A percentile compares a stretch with the other conserved stretches of the same genome.
Conservation (phyloP, 2,888 invertebrate genomes). For the Nasonia oneida region DNA sequence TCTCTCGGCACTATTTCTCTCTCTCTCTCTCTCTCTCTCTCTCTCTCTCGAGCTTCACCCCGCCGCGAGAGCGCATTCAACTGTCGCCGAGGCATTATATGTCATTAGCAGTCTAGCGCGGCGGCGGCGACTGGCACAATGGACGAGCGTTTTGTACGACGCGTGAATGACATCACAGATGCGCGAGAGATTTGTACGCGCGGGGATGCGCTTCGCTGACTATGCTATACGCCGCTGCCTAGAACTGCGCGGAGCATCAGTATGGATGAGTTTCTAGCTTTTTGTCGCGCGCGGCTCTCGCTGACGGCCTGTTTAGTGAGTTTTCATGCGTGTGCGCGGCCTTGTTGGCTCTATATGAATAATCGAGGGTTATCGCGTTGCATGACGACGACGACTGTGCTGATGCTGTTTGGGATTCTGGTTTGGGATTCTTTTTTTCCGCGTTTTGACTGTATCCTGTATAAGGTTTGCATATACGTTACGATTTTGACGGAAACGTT, state of each 20-base stretch:
- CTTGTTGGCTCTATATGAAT: not conserved
- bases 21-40: not conserved
- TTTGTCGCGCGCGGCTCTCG: not conserved
- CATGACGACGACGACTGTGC: not conserved
- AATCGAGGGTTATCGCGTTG: not conserved
- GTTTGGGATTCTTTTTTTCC: not conserved
- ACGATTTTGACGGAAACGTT: not conserved
- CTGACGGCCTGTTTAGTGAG: not conserved
- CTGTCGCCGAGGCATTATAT: slow-evolving; percentile 68
- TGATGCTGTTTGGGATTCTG: not conserved
- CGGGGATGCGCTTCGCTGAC: not conserved
- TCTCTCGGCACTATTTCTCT: slow-evolving; percentile 14
- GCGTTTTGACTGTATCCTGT: not conserved
- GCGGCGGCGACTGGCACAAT: not conserved
- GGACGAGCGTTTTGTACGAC: slow-evolving; percentile 28
- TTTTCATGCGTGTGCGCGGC: not conserved
- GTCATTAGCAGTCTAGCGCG: slow-evolving; percentile 72
- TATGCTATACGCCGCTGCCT: not conserved
- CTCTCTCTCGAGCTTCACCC: not conserved
- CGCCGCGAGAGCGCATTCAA: not conserved
- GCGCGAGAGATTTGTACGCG: slow-evolving; percentile 21
- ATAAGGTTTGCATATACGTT: not conserved
- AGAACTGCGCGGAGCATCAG: not conserved
- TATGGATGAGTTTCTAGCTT: slow-evolving; percentile 8
- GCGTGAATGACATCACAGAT: slow-evolving; percentile 23